Conservation (phyloP, 53 echinoderm and acorn worm genomes). For the Glandiceps talaboti region DNA sequence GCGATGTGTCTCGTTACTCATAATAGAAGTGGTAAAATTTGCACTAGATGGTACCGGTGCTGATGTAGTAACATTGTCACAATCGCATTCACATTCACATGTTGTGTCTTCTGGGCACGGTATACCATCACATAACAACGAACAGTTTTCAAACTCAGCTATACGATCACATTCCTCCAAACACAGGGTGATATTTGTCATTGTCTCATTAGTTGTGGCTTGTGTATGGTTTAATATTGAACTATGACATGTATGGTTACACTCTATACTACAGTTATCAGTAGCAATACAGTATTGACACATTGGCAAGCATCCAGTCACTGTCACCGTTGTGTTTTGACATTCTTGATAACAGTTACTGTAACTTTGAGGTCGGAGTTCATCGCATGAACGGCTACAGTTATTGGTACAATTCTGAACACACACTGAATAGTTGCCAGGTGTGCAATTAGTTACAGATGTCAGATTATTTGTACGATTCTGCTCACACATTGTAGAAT, state of each 20-base stretch:
- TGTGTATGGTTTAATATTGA: not conserved
- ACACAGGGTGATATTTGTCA: slow-evolving; percentile 19
- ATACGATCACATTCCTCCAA: slow-evolving; percentile 14
- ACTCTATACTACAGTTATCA: not conserved
- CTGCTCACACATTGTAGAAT: not conserved
- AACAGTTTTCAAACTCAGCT: slow-evolving; percentile 17
- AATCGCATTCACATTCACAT: slow-evolving; percentile 36
- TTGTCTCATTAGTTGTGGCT: not conserved
- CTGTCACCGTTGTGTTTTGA: not conserved
- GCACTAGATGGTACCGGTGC: not conserved
- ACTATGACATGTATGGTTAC: not conserved
- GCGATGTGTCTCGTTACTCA: slow-evolving; percentile 5
- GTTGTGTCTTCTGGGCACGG: slow-evolving; percentile 16
- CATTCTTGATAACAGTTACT: slow-evolving; percentile 20
- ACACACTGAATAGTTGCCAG: not conserved
- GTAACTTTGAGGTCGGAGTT: slow-evolving; percentile 13
- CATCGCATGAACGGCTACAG: slow-evolving; percentile 15
- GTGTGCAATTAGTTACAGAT: not conserved
- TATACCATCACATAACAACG: slow-evolving; percentile 24
- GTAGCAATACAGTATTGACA: not conserved
- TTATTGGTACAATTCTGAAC: slow-evolving; percentile 1
- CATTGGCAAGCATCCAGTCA: slow-evolving; percentile 4
- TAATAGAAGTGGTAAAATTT: not conserved
- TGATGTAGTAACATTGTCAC: not conserved
- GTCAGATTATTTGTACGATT: slow-evolving; percentile 6